Percentiles rank a stretch among this genome's conserved stretches.
Evolutionary conservation across 2,113 vertebrate genomes (phyloP).

Genomic region (Anarhynchus alexandrinus): DNA sequence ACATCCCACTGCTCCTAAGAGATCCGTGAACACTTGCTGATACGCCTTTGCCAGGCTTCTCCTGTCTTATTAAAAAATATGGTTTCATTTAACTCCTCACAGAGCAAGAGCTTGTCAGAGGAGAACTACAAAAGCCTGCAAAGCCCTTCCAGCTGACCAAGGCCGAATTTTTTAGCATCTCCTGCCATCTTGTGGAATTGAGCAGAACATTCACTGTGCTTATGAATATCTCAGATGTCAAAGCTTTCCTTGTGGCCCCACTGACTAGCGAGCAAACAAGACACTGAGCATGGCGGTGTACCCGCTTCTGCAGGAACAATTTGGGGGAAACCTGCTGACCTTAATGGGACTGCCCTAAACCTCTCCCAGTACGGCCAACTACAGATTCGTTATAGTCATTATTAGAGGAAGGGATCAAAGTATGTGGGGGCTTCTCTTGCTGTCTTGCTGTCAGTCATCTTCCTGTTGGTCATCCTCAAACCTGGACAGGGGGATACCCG

Average conservation of each 20-base stretch:
- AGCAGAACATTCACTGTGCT: not conserved
- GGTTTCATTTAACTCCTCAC: not conserved
- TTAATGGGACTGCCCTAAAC: not conserved
- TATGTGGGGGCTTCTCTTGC: not conserved
- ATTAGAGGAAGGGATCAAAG: not conserved
- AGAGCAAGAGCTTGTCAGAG: not conserved
- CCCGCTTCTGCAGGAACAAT: not conserved
- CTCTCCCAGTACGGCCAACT: not conserved
- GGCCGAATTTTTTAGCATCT: not conserved
- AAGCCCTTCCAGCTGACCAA: not conserved
- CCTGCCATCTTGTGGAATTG: constrained; percentile 57
- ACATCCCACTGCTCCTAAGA: not conserved
- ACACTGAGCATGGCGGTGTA: not conserved
- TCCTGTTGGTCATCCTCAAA: not conserved
- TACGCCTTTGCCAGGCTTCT: not conserved
- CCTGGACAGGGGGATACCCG: not conserved
- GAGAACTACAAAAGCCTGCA: not conserved
- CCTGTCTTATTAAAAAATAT: not conserved
- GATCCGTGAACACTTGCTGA: not conserved
- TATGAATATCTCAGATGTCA: not conserved
- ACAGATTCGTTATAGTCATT: fast-evolving
- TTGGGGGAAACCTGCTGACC: not conserved
- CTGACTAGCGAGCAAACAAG: fast-evolving
- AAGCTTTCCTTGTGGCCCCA: not conserved
- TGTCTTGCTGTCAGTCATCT: not conserved